phyloP scores from a whole-genome alignment of 1,140 invertebrate species.

The Lepidostoma basale region DNA sequence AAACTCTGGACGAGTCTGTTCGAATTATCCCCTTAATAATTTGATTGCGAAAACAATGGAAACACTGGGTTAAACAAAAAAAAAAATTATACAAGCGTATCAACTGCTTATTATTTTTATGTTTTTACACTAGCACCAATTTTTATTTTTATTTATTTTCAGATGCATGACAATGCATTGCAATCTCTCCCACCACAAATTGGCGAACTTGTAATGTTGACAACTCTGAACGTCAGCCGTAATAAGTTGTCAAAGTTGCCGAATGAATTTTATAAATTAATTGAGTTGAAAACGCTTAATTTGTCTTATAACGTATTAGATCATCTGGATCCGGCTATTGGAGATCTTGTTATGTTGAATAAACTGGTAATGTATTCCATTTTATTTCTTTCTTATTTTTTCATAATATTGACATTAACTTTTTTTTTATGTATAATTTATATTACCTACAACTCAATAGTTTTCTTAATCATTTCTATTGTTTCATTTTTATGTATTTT shows the following conservation, averaged over 20 bases:
- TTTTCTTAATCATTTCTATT: too few species aligned
- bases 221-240: slow-evolving; percentile 78
- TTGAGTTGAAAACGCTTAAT: slow-evolving; percentile 71
- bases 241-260: slow-evolving; percentile 75
- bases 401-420: too few species aligned
- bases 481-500: too few species aligned
- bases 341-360: slow-evolving; percentile 77
- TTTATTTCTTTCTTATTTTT: too few species aligned
- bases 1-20: too few species aligned
- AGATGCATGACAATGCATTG: slow-evolving; percentile 83
- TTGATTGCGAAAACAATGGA: too few species aligned
- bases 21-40: too few species aligned
- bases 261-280: slow-evolving; percentile 68
- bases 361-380: slow-evolving; percentile 62
- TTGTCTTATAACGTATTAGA: slow-evolving; percentile 73
- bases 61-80: too few species aligned
- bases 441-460: too few species aligned
- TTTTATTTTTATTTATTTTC: slow-evolving; percentile 41
- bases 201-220: slow-evolving; percentile 74
- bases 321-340: slow-evolving; percentile 65
- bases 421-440: too few species aligned
- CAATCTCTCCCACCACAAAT: slow-evolving; percentile 75
- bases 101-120: neutral
- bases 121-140: neutral
- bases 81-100: too few species aligned